Evolutionary conservation across 2,888 invertebrate species (phyloP).

Genomic region (Euzophera pinguis): DNA sequence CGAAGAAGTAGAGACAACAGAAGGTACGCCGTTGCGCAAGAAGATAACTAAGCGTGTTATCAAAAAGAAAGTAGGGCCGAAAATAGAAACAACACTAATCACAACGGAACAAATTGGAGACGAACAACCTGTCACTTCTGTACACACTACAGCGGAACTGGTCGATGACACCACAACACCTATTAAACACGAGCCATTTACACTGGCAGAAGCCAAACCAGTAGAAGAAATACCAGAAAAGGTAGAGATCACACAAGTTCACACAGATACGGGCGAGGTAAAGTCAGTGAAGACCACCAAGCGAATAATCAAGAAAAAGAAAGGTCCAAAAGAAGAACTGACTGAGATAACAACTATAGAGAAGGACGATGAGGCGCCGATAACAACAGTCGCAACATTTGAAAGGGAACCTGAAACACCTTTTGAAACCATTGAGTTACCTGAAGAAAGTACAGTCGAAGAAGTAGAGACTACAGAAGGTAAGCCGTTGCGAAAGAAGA

Average conservation of each 20-base stretch:
- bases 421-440: constrained; percentile 28
- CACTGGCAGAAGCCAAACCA: constrained; percentile 17
- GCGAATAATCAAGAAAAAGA: constrained; percentile 30
- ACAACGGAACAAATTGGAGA: constrained; percentile 38
- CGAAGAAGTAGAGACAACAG: constrained; percentile 40
- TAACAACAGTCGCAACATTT: constrained; percentile 24
- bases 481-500: too few species aligned
- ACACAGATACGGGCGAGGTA: constrained; percentile 21
- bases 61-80: constrained; percentile 34
- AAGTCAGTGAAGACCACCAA: constrained; percentile 27
- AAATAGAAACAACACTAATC: constrained; percentile 48
- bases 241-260: constrained; percentile 28
- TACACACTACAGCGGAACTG: constrained; percentile 35
- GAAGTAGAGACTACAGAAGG: neutral
- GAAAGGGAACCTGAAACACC: constrained; percentile 27
- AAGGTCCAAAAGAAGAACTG: constrained; percentile 53
- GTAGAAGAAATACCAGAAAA: constrained; percentile 27
- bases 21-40: constrained; percentile 34
- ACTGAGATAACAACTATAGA: constrained; percentile 60
- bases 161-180: constrained; percentile 26
- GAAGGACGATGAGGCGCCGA: constrained; percentile 21
- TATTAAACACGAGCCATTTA: constrained; percentile 20
- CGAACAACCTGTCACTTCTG: constrained; percentile 49
- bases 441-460: constrained; percentile 46
- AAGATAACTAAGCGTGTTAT: constrained; percentile 38